Evolutionary conservation across 2,888 invertebrate species (phyloP), one percentile per base, ranked within the genome.

Genomic region (Nemapogon koenigi): DNA sequence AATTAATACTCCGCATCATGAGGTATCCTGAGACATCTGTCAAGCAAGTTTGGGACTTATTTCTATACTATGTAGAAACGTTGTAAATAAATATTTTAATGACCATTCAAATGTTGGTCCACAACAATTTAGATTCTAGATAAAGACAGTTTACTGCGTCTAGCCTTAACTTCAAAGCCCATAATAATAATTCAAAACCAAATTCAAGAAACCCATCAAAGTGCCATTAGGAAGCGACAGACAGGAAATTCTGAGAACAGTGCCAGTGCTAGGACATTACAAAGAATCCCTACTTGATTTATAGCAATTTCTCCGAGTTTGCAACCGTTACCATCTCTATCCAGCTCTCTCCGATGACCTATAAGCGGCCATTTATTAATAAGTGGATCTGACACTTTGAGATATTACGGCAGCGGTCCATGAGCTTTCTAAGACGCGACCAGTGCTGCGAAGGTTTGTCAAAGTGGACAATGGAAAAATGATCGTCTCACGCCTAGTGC

Each of bases 351-450:
- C 58, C 55, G 54, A 45, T 62, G 65, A 65, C 68, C 63, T 62
- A 65, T 62, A 61, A 55, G 52, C 51, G 51, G 49, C 47, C 53
- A 54, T 59, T 59, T 61, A 59, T 65, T 65, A 62, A 55, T 53
- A 55, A 52, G 63, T 59, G 53, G 54, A 56, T 55, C 49, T 47
- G 49, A 46, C 44, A 48, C 50, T 44, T 55, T 64, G 62, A 66
- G 59, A 62, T 63, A 66, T 64, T 53, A 47, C 54, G 31, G 22
- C 33, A 33, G 33, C 33, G 33, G 33, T 33, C 33, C 28, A 18
- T 45, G 38, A 49, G 51, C 59, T 64, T 62, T 63, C 61, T 61
- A 59, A 22, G 45, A n/a, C n/a, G 49, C 39, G 19, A 18, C 28
- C 19, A 27, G 8, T 16, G 39, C 26, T 11, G 10, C 35, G 33